Evolutionary conservation across 1,140 invertebrate species (phyloP).

Genomic region (Acromyrmex heyeri): DNA sequence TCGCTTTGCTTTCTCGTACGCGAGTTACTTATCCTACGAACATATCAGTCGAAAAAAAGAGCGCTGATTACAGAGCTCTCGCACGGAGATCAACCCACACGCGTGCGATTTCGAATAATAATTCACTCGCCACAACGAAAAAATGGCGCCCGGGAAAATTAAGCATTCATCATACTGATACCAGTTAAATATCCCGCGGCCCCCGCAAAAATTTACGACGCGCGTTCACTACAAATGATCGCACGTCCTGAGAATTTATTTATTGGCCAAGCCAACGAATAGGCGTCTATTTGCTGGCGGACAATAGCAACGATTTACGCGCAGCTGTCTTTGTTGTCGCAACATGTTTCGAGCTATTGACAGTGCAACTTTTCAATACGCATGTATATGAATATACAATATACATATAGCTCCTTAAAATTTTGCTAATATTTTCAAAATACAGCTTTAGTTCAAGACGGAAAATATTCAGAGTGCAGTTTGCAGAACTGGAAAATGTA

Average conservation of each 20-base stretch:
- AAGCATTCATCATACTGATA: conserved; percentile 58
- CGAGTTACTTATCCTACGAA: conserved; percentile 38
- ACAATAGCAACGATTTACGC: conserved; percentile 68
- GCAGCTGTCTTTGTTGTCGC: conserved; percentile 44
- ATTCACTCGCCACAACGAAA: conserved; percentile 42
- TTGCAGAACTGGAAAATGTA: too few relatives aligned
- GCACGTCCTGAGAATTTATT: conserved; percentile 62
- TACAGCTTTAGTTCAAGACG: too few relatives aligned
- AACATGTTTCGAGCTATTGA: conserved; percentile 42
- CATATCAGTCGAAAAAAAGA: conserved; percentile 27
- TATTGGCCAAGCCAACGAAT: conserved; percentile 41
- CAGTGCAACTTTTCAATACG: conserved; percentile 15
- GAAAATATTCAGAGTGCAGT: too few relatives aligned
- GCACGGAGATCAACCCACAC: conserved; percentile 7
- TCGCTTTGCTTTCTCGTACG: conserved; percentile 25
- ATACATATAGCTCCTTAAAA: neutral
- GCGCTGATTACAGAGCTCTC: conserved; percentile 57
- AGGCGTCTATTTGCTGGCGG: conserved; percentile 53
- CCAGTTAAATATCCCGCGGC: conserved; percentile 62
- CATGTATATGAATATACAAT: neutral
- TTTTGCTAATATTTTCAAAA: neutral
- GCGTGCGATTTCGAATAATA: conserved; percentile 46
- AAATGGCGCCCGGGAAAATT: conserved; percentile 59
- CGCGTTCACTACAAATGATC: conserved; percentile 57
- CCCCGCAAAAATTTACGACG: conserved; percentile 59